Base-by-base conservation (phyloP, 2,113 vertebrate species). In the Saccopteryx leptura region DNA sequence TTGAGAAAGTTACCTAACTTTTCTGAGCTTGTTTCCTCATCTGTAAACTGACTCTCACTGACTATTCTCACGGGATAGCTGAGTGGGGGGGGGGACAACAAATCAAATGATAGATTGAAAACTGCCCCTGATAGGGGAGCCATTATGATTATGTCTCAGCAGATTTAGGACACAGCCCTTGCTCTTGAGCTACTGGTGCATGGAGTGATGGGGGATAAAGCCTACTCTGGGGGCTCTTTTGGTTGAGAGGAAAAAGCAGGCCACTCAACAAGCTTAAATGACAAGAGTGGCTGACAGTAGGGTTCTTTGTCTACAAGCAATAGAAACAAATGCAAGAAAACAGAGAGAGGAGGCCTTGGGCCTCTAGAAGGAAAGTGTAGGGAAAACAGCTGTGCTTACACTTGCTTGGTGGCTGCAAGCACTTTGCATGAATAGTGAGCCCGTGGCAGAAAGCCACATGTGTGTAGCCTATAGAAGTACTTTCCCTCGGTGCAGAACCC, bases 291-390 rank as follows among this genome's bases (percentile, higher is more conserved):
- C 61, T 6, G 15, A 28, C 48, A 66, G 72, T 0, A 48, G 52
- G n/a, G 28, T n/a, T 92, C 56, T 87, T 13, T 21, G 61, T 58
- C 69, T 31, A 72, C 4, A 85, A 50, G 79, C 4, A 15, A 39
- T 13, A 89, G 91, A 80, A 93, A 65, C 11, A 7, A 58, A 33
- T 0, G 0, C 6, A 66, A 71, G 39, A 63, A 80, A 91, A 48
- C 15, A 8, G 19, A 6, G 19, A 31, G 50, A 33, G 39, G 19
- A 11, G 24, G 26, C 1, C 0, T 23, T 13, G 19, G 50, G 46
- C 31, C 63, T 39, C 12, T 13, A 48, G 75, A 52, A 80, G 60
- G 84, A 58, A 39, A 39, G 39, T 39, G 39, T 39, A 39, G 39
- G 39, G 39, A 39, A 39, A 39, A 39, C 39, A 39, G 39, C 39